Evolutionary conservation across 1,140 invertebrate genomes (phyloP), one percentile per base, ranked within the genome.

Genomic region (Hirudo medicinalis): DNA sequence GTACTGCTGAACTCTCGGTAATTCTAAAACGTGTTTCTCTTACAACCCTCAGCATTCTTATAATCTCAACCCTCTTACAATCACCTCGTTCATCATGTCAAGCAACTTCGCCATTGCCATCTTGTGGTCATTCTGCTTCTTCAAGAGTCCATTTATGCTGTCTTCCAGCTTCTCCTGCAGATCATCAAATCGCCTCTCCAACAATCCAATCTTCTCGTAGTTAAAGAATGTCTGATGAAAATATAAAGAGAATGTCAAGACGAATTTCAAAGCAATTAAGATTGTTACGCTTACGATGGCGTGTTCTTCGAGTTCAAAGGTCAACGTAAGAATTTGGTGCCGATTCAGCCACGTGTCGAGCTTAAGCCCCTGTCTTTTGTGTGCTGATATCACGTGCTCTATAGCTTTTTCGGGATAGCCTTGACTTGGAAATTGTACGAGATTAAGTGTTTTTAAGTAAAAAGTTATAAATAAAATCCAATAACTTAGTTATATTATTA

Each of bases 51-150:
- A n/a, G n/a, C n/a, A n/a, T n/a, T n/a, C n/a, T n/a, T n/a, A n/a
- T n/a, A n/a, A n/a, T n/a, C n/a, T n/a, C n/a, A n/a, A n/a, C n/a
- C n/a, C n/a, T n/a, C n/a, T n/a, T n/a, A n/a, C n/a, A 49, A 49
- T 49, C 9, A 63, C 57, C 22, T 63, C 57, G 22, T 8, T 63
- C 3, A 63, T 63, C 22, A 32, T 32, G 9, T 63, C 57, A 13
- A 63, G 57, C 29, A 63, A 32, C 22, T 20, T 63, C 19, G 1
- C 8, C 57, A 63, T 63, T 13, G 57, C 57, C 20, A 19, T 1
- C 19, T 22, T 63, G 57, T 63, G 57, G 4, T 63, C 57, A n/a
- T 63, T 63, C 57, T 63, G 57, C 29, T 63, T 63, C 57, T 25
- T 63, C 2, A 63, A 3, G 57, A 63, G 57, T 25, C 6, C 29